Percentiles rank a stretch among this genome's conserved stretches.
Conservation (phyloP, 2,113 vertebrate species). For the Erinaceus europaeus region DNA sequence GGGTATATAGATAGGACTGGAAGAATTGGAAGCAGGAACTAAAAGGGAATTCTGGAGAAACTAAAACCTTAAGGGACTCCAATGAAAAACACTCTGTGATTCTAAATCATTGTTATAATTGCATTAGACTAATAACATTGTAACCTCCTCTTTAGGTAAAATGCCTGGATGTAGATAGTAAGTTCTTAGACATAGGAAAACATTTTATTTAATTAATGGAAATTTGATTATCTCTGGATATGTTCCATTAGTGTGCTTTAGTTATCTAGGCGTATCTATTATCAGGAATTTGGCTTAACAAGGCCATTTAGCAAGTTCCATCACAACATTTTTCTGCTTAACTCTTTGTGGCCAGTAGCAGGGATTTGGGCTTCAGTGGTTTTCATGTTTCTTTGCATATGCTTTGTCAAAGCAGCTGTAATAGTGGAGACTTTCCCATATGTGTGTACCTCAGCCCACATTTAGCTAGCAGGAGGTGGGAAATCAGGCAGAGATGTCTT, state of each 20-base stretch:
- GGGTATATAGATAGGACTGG: background rate
- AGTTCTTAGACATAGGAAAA: conserved; percentile 47
- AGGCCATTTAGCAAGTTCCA: conserved; percentile 11
- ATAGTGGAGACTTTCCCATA: background rate
- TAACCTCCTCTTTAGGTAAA: conserved; percentile 25
- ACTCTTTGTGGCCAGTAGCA: background rate
- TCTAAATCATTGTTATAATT: conserved; percentile 11
- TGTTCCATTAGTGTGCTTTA: conserved; percentile 17
- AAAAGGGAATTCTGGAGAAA: conserved; percentile 5
- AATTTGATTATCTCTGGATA: conserved; percentile 45
- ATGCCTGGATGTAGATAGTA: conserved; percentile 26
- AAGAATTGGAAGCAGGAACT: background rate
- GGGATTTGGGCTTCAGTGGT: background rate
- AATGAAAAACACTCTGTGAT: background rate
- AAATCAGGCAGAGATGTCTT: conserved; percentile 36
- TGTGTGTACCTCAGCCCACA: background rate
- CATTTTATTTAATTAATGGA: conserved; percentile 58
- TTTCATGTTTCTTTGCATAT: background rate
- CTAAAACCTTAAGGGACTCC: background rate
- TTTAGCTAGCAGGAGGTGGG: conserved; percentile 32
- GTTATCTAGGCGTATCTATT: conserved; percentile 33
- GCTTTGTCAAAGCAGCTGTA: background rate
- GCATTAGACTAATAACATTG: conserved; percentile 36
- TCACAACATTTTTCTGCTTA: conserved; percentile 11
- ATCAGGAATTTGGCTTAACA: background rate